Evolutionary conservation across 1,140 invertebrate species (phyloP), one percentile per base, ranked within the genome.

Genomic region (Macrostomum lignano): DNA sequence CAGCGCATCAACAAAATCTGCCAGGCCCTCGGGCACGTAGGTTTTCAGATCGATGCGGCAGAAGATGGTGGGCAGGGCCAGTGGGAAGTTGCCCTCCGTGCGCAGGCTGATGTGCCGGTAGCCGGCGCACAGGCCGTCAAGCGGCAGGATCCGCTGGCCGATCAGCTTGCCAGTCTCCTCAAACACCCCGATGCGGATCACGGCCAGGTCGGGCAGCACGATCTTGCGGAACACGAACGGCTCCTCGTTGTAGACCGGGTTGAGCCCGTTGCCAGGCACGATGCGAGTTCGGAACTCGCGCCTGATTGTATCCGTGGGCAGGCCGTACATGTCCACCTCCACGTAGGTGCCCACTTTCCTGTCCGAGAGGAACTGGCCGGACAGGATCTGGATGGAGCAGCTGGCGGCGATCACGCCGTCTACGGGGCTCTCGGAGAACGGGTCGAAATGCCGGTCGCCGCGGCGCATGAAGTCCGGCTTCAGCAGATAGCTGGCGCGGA

Each of bases 31-130:
- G 32, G 91, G 91, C 37, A 96, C 84, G 62, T 98, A 98, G 42
- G 96, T 98, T 63, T 96, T 96, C 25, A 96, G 68, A 57, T 93
- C 82, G 46, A 98, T 88, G 53, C 91, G 81, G 55, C 86, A 93
- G 60, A 98, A 98, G 32, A 96, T 60, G 71, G 93, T 96, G 23
- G 88, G 82, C 41, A 98, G 60, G 1, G 84, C 88, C 71, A 94
- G 81, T 20, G 88, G 82, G 55, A 96, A 94, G 58, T 96, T 96
- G 22, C 84, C 82, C 58, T 98, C 91, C 1, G 88, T 96, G 35
- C 91, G 58, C 1, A 98, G 62, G 1, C 86, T 84, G 40, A 98
- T 93, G 52, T 98, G 88, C 1, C 91, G 64, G 61, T 94, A 98
- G 13, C 86, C 63, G 2, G 79, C 74, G 58, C 93, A 86, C 17